A percentile compares a stretch with the other conserved stretches of the same genome.
Conservation (phyloP, 2,888 invertebrate genomes). For the Dynastes grantii region DNA sequence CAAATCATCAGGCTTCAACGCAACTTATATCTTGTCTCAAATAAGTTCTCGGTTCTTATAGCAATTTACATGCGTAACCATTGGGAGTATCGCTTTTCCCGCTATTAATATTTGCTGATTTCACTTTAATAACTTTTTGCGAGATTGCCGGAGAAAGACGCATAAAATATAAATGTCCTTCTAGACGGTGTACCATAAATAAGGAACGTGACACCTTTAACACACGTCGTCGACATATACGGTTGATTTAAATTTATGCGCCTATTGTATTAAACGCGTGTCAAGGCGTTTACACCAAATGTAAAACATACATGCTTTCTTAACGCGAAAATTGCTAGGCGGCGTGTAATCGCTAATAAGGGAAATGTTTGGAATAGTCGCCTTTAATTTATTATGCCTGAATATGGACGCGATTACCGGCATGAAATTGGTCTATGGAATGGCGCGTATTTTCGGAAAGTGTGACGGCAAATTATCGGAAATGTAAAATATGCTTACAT, state of each 20-base stretch:
- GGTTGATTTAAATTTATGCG: slow-evolving; percentile 32
- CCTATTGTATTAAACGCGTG: slow-evolving; percentile 21
- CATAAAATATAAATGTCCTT: slow-evolving; percentile 6
- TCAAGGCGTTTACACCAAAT: background rate
- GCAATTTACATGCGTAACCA: background rate
- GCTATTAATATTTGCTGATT: background rate
- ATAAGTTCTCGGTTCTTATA: too few relatives aligned
- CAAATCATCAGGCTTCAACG: too few relatives aligned
- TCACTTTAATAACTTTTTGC: background rate
- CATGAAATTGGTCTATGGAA: background rate
- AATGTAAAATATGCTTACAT: too few relatives aligned
- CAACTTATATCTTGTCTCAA: too few relatives aligned
- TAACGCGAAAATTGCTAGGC: slow-evolving; percentile 13
- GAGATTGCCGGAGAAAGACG: background rate
- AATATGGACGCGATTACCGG: background rate
- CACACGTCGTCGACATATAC: slow-evolving; percentile 3
- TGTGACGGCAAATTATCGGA: too few relatives aligned
- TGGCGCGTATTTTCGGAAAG: background rate
- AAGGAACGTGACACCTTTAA: slow-evolving; percentile 33
- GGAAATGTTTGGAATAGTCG: slow-evolving; percentile 13
- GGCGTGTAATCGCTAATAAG: slow-evolving; percentile 24
- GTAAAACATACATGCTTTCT: slow-evolving; percentile 28
- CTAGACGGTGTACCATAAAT: background rate
- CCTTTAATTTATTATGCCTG: slow-evolving; percentile 1
- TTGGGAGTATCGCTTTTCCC: background rate